Base-by-base conservation (phyloP, 2,888 invertebrate genomes). In the Mythimna vitellina region DNA sequence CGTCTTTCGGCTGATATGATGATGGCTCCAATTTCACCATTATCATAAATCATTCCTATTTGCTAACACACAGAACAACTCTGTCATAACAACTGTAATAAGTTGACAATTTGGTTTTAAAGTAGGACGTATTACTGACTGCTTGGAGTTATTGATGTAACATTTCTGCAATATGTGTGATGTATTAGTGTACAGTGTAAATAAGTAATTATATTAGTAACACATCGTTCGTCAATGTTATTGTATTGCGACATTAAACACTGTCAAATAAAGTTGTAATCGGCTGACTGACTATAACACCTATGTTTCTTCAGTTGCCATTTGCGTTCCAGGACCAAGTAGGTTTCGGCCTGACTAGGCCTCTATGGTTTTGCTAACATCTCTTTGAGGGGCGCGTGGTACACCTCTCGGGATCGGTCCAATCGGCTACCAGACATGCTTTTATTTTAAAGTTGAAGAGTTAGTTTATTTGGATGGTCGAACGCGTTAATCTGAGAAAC, bases 121-220 rank as follows among this genome's bases (percentile, higher is more conserved):
- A 63, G 57, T 69, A 51, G 53, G 29, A 53, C 62, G 17, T 4
- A 51, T 57, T 67, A 64, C 69, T 46, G 20, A 35, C 58, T 53
- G 8, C 9, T 57, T 25, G 17, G 17, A 63, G 12, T 42, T 42
- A 35, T 29, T 61, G 54, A 65, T 46, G 73, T 61, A 65, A 73
- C n/a, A 54, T 8, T 38, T 46, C 29, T 65, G 76, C 60, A 65
- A 46, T n/a, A 74, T n/a, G 49, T 46, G 63, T 25, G 35, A 63
- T 60, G 14, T 72, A 29, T 49, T 70, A 73, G 3, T n/a, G n/a
- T 53, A n/a, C 20, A 14, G 25, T 42, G 6, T 58, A 42, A n/a
- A 54, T 38, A 38, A 3, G 20, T 73, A 6, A 61, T 35, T 20
- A 29, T 25, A 42, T 14, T 42, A 46, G 32, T 35, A 22, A 46